phyloP scores from a whole-genome alignment of 92 coral and sea anemone genomes.

The Metridium senile region DNA sequence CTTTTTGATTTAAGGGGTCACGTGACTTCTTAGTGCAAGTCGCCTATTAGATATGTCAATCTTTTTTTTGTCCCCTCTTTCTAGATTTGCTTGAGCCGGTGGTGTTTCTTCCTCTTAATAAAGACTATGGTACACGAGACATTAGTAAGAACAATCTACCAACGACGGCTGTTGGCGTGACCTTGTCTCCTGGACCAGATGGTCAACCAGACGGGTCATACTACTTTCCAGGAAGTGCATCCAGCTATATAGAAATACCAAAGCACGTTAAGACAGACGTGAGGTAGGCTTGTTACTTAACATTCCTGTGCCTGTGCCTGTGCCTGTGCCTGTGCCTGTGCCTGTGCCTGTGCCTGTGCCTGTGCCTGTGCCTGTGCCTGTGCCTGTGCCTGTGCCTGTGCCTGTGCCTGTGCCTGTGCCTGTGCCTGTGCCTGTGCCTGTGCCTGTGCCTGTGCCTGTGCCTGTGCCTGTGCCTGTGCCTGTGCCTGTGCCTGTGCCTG shows the following conservation, averaged over 20 bases:
- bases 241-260: constrained; percentile 37
- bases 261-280: constrained; percentile 27
- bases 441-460: no score
- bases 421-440: no score
- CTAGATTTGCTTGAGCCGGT: constrained; percentile 28
- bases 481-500: no score
- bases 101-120: constrained; percentile 46
- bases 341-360: no score
- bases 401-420: no score
- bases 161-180: constrained; percentile 15
- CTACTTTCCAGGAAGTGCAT: constrained; percentile 23
- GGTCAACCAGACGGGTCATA: constrained; percentile 47
- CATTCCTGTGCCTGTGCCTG: neutral
- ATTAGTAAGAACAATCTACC: constrained; percentile 40
- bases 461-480: no score
- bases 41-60: no score
- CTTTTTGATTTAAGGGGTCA: no score
- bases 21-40: no score
- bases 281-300: neutral
- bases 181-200: constrained; percentile 48
- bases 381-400: no score
- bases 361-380: no score
- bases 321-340: no score
- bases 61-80: neutral
- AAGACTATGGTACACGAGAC: constrained; percentile 39